These are phyloP conservation scores for Abrostola triplasia DNA, from an alignment of 2,888 invertebrate genomes.

Conservation along the genomic window DNA sequence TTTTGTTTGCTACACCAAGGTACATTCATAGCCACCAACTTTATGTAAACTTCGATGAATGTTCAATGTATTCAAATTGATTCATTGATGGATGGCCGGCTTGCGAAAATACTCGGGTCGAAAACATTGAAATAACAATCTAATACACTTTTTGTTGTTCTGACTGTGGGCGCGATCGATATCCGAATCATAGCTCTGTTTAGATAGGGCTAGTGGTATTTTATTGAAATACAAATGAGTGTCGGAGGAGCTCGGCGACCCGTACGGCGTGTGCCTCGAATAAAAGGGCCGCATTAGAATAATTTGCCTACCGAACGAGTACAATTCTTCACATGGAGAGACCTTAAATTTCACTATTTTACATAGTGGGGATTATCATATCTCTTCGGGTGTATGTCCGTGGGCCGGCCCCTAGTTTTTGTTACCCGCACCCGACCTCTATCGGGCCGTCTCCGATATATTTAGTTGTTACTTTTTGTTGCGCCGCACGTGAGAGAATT, in stretches of 20 bases:
- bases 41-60: slow-evolving; percentile 76
- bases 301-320: slow-evolving; percentile 85
- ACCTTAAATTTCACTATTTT: slow-evolving; percentile 88
- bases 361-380: slow-evolving; percentile 88
- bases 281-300: slow-evolving; percentile 88
- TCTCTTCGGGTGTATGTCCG: slow-evolving; percentile 82
- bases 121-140: slow-evolving; percentile 74
- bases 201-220: slow-evolving; percentile 86
- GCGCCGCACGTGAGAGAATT: slow-evolving; percentile 83
- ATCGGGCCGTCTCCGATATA: slow-evolving; percentile 85
- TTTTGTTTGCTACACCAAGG: slow-evolving; percentile 69
- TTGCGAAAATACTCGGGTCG: slow-evolving; percentile 70
- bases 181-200: slow-evolving; percentile 79
- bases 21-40: slow-evolving; percentile 70
- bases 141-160: slow-evolving; percentile 63
- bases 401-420: slow-evolving; percentile 80
- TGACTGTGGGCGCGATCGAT: slow-evolving; percentile 58
- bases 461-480: slow-evolving; percentile 89
- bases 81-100: slow-evolving; percentile 78
- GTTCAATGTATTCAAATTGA: slow-evolving; percentile 83
- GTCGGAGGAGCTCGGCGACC: slow-evolving; percentile 76
- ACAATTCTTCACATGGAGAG: slow-evolving; percentile 88
- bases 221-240: slow-evolving; percentile 88
- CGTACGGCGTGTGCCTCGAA: slow-evolving; percentile 83
- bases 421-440: slow-evolving; percentile 85